Evolutionary conservation across 2,797 vertebrate genomes (phyloP), one percentile per base, ranked within the genome.

Genomic region (Peromyscus attwateri): DNA sequence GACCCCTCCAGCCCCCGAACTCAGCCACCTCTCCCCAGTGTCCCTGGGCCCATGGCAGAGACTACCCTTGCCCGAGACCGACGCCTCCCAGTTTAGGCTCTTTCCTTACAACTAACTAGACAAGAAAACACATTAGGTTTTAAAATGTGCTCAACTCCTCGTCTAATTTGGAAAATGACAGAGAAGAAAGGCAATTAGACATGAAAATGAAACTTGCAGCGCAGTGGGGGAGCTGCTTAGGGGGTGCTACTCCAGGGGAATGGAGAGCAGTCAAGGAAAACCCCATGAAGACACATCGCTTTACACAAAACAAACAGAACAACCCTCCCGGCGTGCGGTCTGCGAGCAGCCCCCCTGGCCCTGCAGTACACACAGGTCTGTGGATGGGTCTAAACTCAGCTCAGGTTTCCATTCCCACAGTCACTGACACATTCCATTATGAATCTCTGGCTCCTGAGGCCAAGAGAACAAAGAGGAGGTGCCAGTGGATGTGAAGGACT

Each of bases 321-420:
- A 46, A 17, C 34, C 5, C 31, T 23, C 64, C 27, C 21, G 3
- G 0, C 0, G 46, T 16, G 64, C 46, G 1, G 0, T 17, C 43
- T 68, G 71, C 11, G 17, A 40, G 57, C 62, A 9, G 70, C 3
- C 55, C 13, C 8, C 9, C 0, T 16, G 6, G 62, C 40, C 55
- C 0, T 17, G 16, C 29, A 13, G 3, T 34, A 9, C 10, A 1
- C 13, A 23, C 14, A 37, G 77, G 29, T 34, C 84, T 19, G 7
- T 9, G 64, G 68, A 55, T 25, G 17, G 3, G 6, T 27, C 62
- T 71, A 52, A n/a, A 66, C 29, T n/a, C 7, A 87, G 62, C 62
- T 17, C 1, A 0, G 0, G 6, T 2, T 16, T 49, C 66, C 21
- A 2, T 34, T 75, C 62, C 4, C 71, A 34, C 0, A 21, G 52